These are phyloP conservation scores for Torymus aiolomorphi DNA, from an alignment of 2,888 invertebrate genomes.

Conservation along the genomic window DNA sequence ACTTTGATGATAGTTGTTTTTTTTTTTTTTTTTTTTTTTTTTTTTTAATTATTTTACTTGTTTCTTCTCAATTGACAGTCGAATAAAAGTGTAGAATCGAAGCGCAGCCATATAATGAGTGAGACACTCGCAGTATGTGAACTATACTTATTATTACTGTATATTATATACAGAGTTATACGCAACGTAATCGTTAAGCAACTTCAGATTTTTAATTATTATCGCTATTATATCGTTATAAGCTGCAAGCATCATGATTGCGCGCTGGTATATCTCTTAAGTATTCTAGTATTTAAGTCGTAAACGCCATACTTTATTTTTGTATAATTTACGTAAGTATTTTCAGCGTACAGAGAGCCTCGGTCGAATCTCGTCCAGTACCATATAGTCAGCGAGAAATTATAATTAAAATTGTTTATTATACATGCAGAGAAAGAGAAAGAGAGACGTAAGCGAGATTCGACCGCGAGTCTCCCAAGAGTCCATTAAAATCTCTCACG, in stretches of 20 bases:
- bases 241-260: slow-evolving; percentile 40
- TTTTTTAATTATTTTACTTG: slow-evolving; percentile 8
- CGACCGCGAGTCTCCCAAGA: neutral
- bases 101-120: slow-evolving; percentile 59
- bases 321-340: slow-evolving; percentile 53
- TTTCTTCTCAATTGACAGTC: slow-evolving; percentile 34
- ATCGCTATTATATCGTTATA: slow-evolving; percentile 15
- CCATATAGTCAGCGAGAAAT: slow-evolving; percentile 1
- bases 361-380: slow-evolving; percentile 7
- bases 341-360: slow-evolving; percentile 10
- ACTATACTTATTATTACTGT: slow-evolving; percentile 43
- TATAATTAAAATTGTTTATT: neutral
- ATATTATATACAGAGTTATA: slow-evolving; percentile 16
- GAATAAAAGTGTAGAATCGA: slow-evolving; percentile 49
- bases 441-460: neutral
- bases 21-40: slow-evolving; percentile 6
- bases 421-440: neutral
- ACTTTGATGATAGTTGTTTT: neutral
- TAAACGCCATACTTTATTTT: slow-evolving; percentile 57
- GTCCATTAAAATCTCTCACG: slow-evolving; percentile 11
- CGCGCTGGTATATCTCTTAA: slow-evolving; percentile 46
- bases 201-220: slow-evolving; percentile 33
- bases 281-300: slow-evolving; percentile 57
- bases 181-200: slow-evolving; percentile 31
- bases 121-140: slow-evolving; percentile 51